A percentile compares a stretch with the other conserved stretches of the same genome.
Conservation (phyloP, 1,140 invertebrate species). For the Paracyclopina nana region DNA sequence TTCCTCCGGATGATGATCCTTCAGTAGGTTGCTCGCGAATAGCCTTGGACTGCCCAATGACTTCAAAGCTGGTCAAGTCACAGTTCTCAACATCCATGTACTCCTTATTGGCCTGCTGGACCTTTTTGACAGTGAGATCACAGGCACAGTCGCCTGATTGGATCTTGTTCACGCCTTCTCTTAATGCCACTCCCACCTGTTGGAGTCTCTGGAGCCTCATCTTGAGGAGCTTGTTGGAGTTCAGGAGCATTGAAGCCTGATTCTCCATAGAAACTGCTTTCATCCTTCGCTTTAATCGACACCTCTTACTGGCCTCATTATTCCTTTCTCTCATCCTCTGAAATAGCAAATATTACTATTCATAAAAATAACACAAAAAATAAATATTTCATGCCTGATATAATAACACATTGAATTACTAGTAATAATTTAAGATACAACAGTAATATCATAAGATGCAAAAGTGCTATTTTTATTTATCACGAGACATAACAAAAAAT, state of each 20-base stretch:
- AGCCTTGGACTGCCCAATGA: no score
- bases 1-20: background rate
- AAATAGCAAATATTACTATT: no score
- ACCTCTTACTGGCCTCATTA: conserved; percentile 15
- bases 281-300: conserved; percentile 10
- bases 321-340: conserved; percentile 12
- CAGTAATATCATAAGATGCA: no score
- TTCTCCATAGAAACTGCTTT: conserved; percentile 9
- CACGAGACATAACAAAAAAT: no score
- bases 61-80: no score
- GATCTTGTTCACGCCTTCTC: background rate
- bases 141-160: background rate
- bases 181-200: background rate
- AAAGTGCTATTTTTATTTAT: no score
- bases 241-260: background rate
- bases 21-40: background rate
- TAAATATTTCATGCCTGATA: no score
- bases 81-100: no score
- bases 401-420: no score
- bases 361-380: no score
- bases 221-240: conserved; percentile 7
- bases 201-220: background rate
- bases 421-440: no score
- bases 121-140: background rate
- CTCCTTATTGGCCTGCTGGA: background rate